Evolutionary conservation across 2,113 vertebrate genomes (phyloP).

Genomic region (Microcebus tavaratra): DNA sequence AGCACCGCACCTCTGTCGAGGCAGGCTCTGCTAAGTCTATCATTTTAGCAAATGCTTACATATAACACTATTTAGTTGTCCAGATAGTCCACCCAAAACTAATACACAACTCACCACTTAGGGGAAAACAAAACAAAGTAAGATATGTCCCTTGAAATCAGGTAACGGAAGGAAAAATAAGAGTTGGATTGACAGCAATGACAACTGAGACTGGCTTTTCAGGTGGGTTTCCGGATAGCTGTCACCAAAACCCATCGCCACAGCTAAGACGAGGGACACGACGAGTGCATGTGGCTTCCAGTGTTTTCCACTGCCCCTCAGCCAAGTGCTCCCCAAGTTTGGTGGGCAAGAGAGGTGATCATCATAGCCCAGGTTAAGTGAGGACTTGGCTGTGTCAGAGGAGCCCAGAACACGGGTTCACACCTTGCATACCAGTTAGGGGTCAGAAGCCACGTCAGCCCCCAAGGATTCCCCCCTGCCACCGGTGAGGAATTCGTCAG

Average conservation of each 20-base stretch:
- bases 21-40: neutral
- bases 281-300: neutral
- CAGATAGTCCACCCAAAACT: neutral
- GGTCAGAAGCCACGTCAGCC: neutral
- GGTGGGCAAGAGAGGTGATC: neutral
- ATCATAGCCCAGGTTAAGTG: accelerated
- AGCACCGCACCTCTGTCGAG: neutral
- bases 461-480: neutral
- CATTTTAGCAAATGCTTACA: neutral
- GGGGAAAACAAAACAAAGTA: neutral
- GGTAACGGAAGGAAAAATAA: neutral
- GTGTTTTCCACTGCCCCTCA: neutral
- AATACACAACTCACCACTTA: neutral
- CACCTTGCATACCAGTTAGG: neutral
- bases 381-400: neutral
- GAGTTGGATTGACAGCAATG: neutral
- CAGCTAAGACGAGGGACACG: neutral
- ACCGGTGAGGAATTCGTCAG: neutral
- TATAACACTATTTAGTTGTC: neutral
- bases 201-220: neutral
- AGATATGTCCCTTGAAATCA: neutral
- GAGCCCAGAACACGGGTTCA: neutral
- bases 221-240: neutral
- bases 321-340: neutral
- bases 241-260: neutral